These are phyloP conservation scores for Drosophila kanapiae DNA, from an alignment of 1,140 invertebrate genomes.

Conservation along the genomic window DNA sequence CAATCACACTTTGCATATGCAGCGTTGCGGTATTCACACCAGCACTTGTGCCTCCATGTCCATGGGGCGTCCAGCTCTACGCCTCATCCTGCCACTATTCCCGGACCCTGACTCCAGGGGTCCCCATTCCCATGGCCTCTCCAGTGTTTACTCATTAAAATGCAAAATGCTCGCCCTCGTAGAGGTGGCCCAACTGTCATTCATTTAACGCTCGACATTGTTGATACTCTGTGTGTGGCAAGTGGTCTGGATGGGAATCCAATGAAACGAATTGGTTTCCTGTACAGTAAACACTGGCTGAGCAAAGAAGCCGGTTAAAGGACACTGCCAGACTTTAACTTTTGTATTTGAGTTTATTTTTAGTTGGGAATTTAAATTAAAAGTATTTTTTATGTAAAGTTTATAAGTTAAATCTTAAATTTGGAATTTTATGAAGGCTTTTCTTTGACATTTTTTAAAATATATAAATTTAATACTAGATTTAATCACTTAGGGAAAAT, in stretches of 20 bases:
- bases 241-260: conserved; percentile 26
- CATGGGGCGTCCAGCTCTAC: conserved; percentile 28
- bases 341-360: background rate
- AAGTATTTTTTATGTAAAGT: too few relatives aligned
- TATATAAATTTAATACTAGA: too few relatives aligned
- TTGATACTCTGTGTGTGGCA: conserved; percentile 33
- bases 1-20: conserved; percentile 68
- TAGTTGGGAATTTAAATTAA: too few relatives aligned
- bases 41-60: conserved; percentile 15
- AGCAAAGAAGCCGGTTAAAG: background rate
- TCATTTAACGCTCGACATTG: conserved; percentile 51
- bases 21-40: conserved; percentile 64
- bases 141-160: conserved; percentile 75
- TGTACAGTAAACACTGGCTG: conserved; percentile 1
- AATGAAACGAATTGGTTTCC: conserved; percentile 15
- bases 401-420: too few relatives aligned
- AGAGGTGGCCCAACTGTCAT: conserved; percentile 28
- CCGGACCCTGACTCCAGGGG: background rate
- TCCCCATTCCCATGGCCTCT: conserved; percentile 4
- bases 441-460: too few relatives aligned
- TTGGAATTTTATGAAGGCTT: too few relatives aligned
- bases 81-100: conserved; percentile 2
- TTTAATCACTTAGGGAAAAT: too few relatives aligned
- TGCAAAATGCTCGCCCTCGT: conserved; percentile 67
- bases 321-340: background rate